Evolutionary conservation across 2,888 invertebrate genomes (phyloP), one percentile per base, ranked within the genome.

Genomic region (Linnaemya tessellans): DNA sequence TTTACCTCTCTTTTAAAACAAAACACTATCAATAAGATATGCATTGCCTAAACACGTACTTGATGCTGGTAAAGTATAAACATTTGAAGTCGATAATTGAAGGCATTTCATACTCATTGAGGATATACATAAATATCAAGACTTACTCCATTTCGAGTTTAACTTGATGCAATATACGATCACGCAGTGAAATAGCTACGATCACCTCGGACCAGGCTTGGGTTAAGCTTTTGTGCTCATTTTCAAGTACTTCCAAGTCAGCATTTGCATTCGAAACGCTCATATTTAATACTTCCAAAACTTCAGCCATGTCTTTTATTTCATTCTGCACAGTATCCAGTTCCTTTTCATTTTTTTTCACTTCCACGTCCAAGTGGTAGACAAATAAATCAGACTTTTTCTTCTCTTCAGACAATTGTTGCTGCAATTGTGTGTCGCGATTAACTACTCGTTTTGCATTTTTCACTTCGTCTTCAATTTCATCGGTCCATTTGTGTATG

Each of bases 121-220:
- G 38, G 2, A 22, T 3, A n/a, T n/a, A 54, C 8, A 56, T 10
- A 65, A 35, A 81, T 10, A 51, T 10, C 4, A 25, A 70, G 41
- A 87, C 92, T 92, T 91, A 95, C 95, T 92, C 93, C 87, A 95
- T 94, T 88, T 95, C 95, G 46, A 94, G 93, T 58, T 93, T 93
- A 0, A 96, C 93, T 68, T 95, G 94, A 84, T 94, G 94, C 81
- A 94, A 94, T 1, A 95, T 94, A 88, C 94, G 94, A 90, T 97
- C 96, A 25, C 96, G 92, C 80, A 95, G 94, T 25, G 94, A 93
- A 84, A 97, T 96, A 80, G 95, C 95, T 13, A 95, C 93, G 3
- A 97, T 93, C 54, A 96, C 95, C 15, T 95, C 94, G 89, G 96
- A 95, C 97, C 97, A 97, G 8, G 96, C 94, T 88, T 95, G 94